These are phyloP conservation scores for Nothoprocta pentlandii DNA, from an alignment of 2,113 vertebrate genomes.

Conservation along the genomic window DNA sequence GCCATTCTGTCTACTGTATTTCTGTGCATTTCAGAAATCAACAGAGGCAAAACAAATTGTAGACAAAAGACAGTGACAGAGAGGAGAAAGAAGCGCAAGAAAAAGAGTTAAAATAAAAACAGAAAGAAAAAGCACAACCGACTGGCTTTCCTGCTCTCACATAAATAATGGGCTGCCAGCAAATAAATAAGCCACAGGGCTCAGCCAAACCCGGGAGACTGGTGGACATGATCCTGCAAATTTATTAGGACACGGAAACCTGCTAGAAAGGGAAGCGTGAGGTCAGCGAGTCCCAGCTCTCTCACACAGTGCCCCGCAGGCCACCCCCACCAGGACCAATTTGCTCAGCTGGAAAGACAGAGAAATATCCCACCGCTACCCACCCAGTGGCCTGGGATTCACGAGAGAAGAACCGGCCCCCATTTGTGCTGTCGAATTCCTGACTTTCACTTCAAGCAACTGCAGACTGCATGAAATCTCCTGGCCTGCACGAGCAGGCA, in stretches of 20 bases:
- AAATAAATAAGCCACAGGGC: conserved; percentile 58
- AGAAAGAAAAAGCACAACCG: neutral
- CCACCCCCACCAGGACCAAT: neutral
- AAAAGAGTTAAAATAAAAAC: conserved; percentile 31
- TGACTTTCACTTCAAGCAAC: neutral
- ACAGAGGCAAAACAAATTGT: conserved; percentile 10
- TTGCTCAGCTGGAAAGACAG: conserved; percentile 17
- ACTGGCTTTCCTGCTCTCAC: conserved; percentile 7
- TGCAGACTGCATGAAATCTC: neutral
- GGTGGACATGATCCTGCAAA: conserved; percentile 55
- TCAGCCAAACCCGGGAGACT: neutral
- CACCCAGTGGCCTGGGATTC: neutral
- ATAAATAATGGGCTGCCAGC: conserved; percentile 53
- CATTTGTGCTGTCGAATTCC: neutral
- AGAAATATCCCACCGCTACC: neutral
- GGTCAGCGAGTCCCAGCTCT: neutral
- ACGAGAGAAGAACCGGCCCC: neutral
- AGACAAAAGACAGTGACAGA: neutral
- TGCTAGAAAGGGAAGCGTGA: neutral
- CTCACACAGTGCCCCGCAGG: neutral
- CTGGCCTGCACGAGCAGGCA: neutral
- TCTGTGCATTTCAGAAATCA: conserved; percentile 30
- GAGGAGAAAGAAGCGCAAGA: neutral
- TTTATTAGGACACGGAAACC: conserved; percentile 41
- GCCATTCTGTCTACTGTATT: neutral